A percentile compares a stretch with the other conserved stretches of the same genome.
These are phyloP conservation scores for Cebus imitator DNA, from an alignment of 2,113 vertebrate species.

Conservation along the genomic window DNA sequence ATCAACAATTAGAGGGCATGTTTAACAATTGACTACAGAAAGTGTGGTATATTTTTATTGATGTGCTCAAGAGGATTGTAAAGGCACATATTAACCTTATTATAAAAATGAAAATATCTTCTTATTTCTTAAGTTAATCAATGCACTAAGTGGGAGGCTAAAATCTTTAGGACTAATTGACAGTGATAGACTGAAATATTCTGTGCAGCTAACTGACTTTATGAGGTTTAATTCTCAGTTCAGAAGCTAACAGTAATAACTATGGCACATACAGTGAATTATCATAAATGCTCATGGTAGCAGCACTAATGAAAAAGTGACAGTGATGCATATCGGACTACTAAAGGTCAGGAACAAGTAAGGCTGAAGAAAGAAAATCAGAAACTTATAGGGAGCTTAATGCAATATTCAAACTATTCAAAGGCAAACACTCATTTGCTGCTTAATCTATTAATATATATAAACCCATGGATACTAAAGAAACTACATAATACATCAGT, in stretches of 20 bases:
- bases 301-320: slow-evolving; percentile 64
- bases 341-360: slow-evolving; percentile 39
- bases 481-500: background rate
- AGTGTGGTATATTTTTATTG: background rate
- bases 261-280: slow-evolving; percentile 67
- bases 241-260: slow-evolving; percentile 60
- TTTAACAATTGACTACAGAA: background rate
- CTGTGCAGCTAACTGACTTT: slow-evolving; percentile 68
- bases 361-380: slow-evolving; percentile 23
- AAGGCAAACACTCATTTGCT: slow-evolving; percentile 16
- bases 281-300: slow-evolving; percentile 58
- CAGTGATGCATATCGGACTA: slow-evolving; percentile 49
- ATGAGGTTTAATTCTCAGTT: slow-evolving; percentile 71
- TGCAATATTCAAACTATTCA: slow-evolving; percentile 40
- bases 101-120: slow-evolving; percentile 63
- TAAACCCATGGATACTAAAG: background rate
- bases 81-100: slow-evolving; percentile 29
- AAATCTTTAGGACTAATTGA: slow-evolving; percentile 58
- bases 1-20: background rate
- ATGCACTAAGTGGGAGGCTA: slow-evolving; percentile 22
- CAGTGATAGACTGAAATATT: slow-evolving; percentile 66
- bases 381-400: slow-evolving; percentile 44
- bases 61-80: slow-evolving; percentile 32
- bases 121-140: slow-evolving; percentile 56
- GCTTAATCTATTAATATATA: background rate